A percentile compares a stretch with the other conserved stretches of the same genome.
phyloP scores from a whole-genome alignment of 2,113 vertebrate species.

The Notechis scutatus region DNA sequence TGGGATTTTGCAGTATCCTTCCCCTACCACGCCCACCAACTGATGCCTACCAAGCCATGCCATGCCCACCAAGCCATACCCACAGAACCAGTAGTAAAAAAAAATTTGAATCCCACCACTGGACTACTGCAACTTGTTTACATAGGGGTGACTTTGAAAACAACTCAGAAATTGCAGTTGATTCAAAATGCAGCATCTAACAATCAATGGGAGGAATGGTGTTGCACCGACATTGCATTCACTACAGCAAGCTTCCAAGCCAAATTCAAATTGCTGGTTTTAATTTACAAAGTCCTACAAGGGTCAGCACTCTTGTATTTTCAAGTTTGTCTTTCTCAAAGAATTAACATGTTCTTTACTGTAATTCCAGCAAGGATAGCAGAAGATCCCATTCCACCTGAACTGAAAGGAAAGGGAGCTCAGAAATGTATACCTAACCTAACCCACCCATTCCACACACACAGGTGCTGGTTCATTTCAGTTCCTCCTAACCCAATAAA shows the following conservation, averaged over 20 bases:
- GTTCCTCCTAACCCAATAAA: background rate
- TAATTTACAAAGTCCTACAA: background rate
- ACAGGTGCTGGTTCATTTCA: background rate
- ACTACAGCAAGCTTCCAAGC: background rate
- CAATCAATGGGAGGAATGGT: background rate
- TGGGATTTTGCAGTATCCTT: too few relatives aligned
- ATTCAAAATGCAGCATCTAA: background rate
- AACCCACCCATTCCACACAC: background rate
- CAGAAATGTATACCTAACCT: background rate
- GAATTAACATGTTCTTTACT: background rate
- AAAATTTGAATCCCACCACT: too few relatives aligned
- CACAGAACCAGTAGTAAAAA: too few relatives aligned
- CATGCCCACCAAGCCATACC: too few relatives aligned
- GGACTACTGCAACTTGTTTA: background rate
- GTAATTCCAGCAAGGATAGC: background rate
- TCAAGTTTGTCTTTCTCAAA: background rate
- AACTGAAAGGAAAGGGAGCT: background rate
- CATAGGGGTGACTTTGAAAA: background rate
- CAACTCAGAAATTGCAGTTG: background rate
- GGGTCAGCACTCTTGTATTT: background rate
- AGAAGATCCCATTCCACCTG: background rate
- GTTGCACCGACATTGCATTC: background rate
- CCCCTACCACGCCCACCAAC: too few relatives aligned
- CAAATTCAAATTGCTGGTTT: background rate
- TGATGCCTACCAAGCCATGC: too few relatives aligned